Evolutionary conservation across 2,113 vertebrate species (phyloP).

Genomic region (Phyllostomus discolor): DNA sequence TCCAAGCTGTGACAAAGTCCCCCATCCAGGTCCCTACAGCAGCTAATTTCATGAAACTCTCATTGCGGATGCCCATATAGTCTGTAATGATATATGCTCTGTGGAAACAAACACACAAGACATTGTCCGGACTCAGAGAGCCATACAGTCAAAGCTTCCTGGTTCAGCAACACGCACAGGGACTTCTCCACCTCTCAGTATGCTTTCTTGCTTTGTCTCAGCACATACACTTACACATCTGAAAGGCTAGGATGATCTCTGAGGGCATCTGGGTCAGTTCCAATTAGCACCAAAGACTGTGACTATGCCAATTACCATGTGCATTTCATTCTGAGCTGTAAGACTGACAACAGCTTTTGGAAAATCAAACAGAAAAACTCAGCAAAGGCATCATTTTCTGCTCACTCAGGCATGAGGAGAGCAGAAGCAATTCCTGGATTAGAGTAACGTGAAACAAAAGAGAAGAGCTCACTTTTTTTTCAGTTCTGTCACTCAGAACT

Average conservation of each 20-base stretch:
- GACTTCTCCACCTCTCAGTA: constrained; percentile 19
- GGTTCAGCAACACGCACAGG: not conserved
- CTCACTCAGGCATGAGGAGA: constrained; percentile 35
- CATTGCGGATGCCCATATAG: constrained; percentile 98
- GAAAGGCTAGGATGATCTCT: constrained; percentile 4
- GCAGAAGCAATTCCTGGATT: not conserved
- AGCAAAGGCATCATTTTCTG: constrained; percentile 40
- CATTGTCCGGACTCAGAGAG: constrained; percentile 55
- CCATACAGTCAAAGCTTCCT: not conserved
- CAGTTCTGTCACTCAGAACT: constrained; percentile 23
- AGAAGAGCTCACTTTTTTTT: not conserved
- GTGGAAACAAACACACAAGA: constrained; percentile 77
- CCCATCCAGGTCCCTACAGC: constrained; percentile 99
- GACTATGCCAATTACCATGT: not conserved
- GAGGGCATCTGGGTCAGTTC: constrained; percentile 9
- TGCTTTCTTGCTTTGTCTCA: constrained; percentile 19
- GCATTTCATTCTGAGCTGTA: constrained; percentile 11
- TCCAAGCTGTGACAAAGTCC: constrained; percentile 99
- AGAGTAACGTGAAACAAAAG: constrained; percentile 30
- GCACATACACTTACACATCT: not conserved
- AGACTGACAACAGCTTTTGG: constrained; percentile 15
- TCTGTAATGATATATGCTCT: constrained; percentile 96
- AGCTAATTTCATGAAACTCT: constrained; percentile 98
- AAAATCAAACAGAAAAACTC: constrained; percentile 61
- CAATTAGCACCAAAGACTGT: constrained; percentile 49